Conservation (phyloP, 2,888 invertebrate genomes). For the Abrostola triplasia region DNA sequence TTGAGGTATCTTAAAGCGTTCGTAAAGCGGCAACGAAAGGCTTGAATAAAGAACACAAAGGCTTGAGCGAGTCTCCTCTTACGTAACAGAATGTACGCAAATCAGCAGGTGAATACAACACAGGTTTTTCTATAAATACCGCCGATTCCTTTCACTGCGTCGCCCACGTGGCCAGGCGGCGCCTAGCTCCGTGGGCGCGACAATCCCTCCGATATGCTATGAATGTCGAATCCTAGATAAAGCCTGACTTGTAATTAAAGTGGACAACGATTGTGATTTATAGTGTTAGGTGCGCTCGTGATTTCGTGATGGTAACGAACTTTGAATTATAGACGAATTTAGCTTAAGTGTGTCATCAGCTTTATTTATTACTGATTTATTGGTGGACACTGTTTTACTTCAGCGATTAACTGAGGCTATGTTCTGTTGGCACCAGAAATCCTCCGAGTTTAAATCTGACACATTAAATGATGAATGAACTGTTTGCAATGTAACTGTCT, state of each 20-base stretch:
- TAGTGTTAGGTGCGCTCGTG: slow-evolving; percentile 46
- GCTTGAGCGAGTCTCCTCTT: slow-evolving; percentile 4
- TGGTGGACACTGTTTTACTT: too few relatives aligned
- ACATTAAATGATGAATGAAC: not conserved
- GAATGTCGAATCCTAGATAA: slow-evolving; percentile 65
- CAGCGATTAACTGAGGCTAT: too few relatives aligned
- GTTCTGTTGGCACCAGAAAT: too few relatives aligned
- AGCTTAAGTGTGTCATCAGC: slow-evolving; percentile 23
- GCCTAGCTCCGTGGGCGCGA: slow-evolving; percentile 67
- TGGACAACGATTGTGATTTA: slow-evolving; percentile 67
- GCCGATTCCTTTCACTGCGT: slow-evolving; percentile 67
- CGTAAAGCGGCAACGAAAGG: slow-evolving; percentile 21
- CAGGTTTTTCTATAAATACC: slow-evolving; percentile 68
- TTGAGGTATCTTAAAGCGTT: slow-evolving; percentile 18
- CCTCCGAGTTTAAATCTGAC: too few relatives aligned
- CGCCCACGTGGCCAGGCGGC: slow-evolving; percentile 70
- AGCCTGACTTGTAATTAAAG: slow-evolving; percentile 65
- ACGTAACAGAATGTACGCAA: slow-evolving; percentile 21
- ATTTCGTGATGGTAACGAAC: slow-evolving; percentile 48
- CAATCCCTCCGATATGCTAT: slow-evolving; percentile 66
- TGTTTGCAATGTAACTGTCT: not conserved
- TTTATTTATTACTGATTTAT: slow-evolving; percentile 40
- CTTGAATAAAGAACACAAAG: slow-evolving; percentile 7
- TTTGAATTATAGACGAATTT: slow-evolving; percentile 30
- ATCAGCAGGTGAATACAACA: slow-evolving; percentile 59